A percentile compares a stretch with the other conserved stretches of the same genome.
Evolutionary conservation across 2,888 invertebrate species (phyloP).

Genomic region (Pimpla rufipes): DNA sequence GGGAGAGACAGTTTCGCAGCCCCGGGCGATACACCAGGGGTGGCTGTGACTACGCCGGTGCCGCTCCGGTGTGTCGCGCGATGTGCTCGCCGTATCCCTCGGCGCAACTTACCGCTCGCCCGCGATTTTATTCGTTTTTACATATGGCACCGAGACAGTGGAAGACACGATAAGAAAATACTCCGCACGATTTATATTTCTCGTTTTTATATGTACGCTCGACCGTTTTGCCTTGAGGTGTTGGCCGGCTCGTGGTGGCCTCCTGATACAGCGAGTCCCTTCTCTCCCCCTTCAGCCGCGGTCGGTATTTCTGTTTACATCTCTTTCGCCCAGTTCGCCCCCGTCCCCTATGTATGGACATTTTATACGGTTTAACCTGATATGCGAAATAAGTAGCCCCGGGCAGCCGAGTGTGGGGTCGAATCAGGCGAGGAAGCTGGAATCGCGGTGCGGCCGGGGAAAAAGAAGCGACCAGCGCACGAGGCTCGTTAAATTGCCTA

Average conservation of each 20-base stretch:
- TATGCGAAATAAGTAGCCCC: conserved; percentile 82
- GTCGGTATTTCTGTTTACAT: conserved; percentile 38
- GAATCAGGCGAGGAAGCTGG: conserved; percentile 23
- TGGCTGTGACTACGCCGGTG: conserved; percentile 29
- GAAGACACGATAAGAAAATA: conserved; percentile 81
- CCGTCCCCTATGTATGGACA: conserved; percentile 73
- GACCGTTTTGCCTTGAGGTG: conserved; percentile 82
- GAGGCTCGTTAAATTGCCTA: conserved; percentile 59
- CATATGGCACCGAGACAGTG: conserved; percentile 75
- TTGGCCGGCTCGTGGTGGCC: conserved; percentile 77
- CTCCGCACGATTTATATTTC: conserved; percentile 80
- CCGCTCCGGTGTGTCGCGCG: conserved; percentile 39
- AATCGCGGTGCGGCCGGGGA: conserved; percentile 6
- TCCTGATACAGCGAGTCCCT: conserved; percentile 3
- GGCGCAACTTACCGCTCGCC: conserved; percentile 79
- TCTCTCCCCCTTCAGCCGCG: conserved; percentile 38
- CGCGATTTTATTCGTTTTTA: conserved; percentile 83
- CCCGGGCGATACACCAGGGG: conserved; percentile 56
- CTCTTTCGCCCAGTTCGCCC: conserved; percentile 46
- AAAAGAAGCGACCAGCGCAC: conserved; percentile 38
- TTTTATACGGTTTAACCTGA: conserved; percentile 79
- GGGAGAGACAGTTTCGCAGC: conserved; percentile 62
- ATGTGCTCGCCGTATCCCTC: conserved; percentile 76
- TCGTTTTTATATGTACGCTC: conserved; percentile 80
- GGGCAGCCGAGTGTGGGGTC: conserved; percentile 70